Evolutionary conservation across 64 coral and sea anemone genomes (phyloP).

Genomic region (Pocillopora damicornis): DNA sequence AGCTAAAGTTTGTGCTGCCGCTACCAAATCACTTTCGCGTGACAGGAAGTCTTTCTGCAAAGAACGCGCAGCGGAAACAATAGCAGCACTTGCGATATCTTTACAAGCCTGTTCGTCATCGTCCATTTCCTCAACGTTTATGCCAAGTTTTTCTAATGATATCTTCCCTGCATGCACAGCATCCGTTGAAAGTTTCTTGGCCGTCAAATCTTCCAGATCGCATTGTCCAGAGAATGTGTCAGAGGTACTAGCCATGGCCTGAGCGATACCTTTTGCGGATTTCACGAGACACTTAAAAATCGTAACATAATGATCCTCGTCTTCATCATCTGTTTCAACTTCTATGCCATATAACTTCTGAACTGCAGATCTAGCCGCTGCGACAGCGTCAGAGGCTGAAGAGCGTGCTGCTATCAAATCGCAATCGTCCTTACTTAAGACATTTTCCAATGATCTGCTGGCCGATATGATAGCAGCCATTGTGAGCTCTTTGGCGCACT

Average conservation of each 20-base stretch:
- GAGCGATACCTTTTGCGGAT: not conserved
- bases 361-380: conserved; percentile 15
- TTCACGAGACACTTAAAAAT: not conserved
- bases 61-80: conserved; percentile 28
- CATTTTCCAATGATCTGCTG: conserved; percentile 28
- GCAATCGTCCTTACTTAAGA: conserved; percentile 15
- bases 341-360: conserved; percentile 2
- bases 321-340: not conserved
- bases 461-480: conserved; percentile 9
- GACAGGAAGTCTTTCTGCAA: conserved; percentile 22
- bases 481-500: conserved; percentile 20
- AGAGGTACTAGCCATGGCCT: not conserved
- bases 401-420: conserved; percentile 17
- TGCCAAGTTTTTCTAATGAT: conserved; percentile 9
- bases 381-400: not conserved
- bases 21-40: conserved; percentile 37
- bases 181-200: conserved; percentile 5
- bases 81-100: conserved; percentile 24
- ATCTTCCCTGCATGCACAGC: not conserved
- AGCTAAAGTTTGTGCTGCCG: conserved; percentile 39
- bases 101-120: not conserved
- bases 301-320: not conserved
- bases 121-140: conserved; percentile 10
- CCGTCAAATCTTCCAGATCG: not conserved
- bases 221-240: not conserved